A percentile compares a stretch with the other conserved stretches of the same genome.
These are phyloP conservation scores for Nemurella pictetii DNA, from an alignment of 2,888 invertebrate species.

Conservation along the genomic window DNA sequence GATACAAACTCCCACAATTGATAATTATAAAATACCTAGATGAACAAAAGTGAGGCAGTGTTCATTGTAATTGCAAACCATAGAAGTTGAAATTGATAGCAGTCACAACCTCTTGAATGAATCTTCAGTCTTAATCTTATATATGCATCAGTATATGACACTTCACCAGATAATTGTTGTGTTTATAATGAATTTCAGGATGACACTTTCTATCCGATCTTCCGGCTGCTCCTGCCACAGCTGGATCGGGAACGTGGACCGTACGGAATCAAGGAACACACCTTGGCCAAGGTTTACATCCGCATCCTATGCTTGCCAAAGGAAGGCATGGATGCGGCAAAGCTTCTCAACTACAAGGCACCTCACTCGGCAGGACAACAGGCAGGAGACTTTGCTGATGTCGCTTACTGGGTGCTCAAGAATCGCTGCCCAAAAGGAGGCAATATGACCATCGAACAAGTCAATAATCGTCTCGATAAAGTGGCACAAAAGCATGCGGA, in stretches of 20 bases:
- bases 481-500: conserved; percentile 70
- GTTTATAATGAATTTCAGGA: conserved; percentile 45
- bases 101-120: too few relatives aligned
- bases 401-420: conserved; percentile 65
- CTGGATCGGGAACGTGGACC: conserved; percentile 77
- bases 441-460: conserved; percentile 64
- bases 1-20: too few relatives aligned
- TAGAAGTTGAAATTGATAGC: too few relatives aligned
- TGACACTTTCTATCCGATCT: conserved; percentile 68
- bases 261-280: conserved; percentile 80
- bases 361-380: conserved; percentile 57
- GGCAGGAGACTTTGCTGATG: conserved; percentile 78
- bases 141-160: not conserved
- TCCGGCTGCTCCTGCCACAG: conserved; percentile 78
- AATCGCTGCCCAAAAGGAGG: conserved; percentile 54
- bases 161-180: not conserved
- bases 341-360: conserved; percentile 57
- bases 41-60: too few relatives aligned
- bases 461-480: conserved; percentile 75
- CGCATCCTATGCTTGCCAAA: conserved; percentile 74
- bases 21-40: too few relatives aligned
- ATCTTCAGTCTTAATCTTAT: not conserved
- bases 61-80: too few relatives aligned
- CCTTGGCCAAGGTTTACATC: conserved; percentile 73
- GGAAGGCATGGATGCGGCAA: conserved; percentile 61